phyloP scores from a whole-genome alignment of 2,888 invertebrate genomes.

The Coremacera marginata region DNA sequence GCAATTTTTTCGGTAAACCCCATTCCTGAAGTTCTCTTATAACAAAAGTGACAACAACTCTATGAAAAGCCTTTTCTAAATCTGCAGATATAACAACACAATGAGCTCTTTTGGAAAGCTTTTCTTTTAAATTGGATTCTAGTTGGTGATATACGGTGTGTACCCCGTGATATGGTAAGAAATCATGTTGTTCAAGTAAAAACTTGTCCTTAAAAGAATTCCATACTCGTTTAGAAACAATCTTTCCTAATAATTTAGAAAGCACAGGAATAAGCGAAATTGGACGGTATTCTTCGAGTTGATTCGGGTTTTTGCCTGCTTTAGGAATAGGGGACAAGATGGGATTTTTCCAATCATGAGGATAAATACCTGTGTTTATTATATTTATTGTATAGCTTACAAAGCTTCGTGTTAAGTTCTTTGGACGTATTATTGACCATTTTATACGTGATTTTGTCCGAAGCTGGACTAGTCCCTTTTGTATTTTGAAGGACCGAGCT shows the following conservation, averaged over 20 bases:
- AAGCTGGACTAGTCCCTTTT: conserved; percentile 9
- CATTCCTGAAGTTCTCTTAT: too few species aligned
- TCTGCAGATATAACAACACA: too few species aligned
- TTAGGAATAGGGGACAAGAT: conserved; percentile 29
- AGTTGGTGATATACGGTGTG: too few species aligned
- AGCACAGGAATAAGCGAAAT: conserved; percentile 30
- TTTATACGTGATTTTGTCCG: conserved; percentile 15
- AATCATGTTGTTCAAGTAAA: too few species aligned
- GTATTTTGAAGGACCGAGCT: background rate
- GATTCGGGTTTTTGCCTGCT: conserved; percentile 23
- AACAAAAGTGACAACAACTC: too few species aligned
- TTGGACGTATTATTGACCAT: conserved; percentile 14
- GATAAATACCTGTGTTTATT: conserved; percentile 16
- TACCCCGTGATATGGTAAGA: too few species aligned
- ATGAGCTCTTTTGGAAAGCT: too few species aligned
- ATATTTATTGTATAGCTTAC: conserved; percentile 26
- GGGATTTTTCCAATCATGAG: conserved; percentile 30
- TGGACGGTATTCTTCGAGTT: conserved; percentile 13
- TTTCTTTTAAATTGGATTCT: too few species aligned
- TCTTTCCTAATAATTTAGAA: conserved; percentile 30
- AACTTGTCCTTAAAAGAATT: too few species aligned
- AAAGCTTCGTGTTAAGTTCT: background rate
- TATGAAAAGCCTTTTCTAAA: too few species aligned
- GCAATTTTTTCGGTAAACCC: too few species aligned
- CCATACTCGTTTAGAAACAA: conserved; percentile 21